Conservation (phyloP, 2,888 invertebrate species). For the Brachyopa scutellaris region DNA sequence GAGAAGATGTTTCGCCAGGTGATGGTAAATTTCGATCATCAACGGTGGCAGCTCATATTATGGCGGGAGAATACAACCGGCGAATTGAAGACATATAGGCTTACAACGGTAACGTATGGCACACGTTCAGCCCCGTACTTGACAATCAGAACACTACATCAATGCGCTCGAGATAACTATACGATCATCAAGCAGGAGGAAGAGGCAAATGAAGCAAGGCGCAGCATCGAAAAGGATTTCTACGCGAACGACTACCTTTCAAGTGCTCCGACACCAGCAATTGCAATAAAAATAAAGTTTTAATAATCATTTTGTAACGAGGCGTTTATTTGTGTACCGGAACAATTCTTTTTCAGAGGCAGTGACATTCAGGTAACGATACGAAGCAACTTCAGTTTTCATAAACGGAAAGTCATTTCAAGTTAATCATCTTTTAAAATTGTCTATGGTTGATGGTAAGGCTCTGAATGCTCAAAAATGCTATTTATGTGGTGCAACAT, state of each 20-base stretch:
- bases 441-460: no score
- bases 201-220: conserved; percentile 23
- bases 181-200: background rate
- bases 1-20: conserved; percentile 38
- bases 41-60: conserved; percentile 19
- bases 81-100: conserved; percentile 1
- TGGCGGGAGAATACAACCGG: conserved; percentile 23
- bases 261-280: conserved; percentile 27
- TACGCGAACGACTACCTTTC: conserved; percentile 33
- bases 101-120: conserved; percentile 43
- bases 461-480: no score
- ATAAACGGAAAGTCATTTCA: no score
- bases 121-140: conserved; percentile 26
- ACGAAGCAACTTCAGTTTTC: no score
- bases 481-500: no score
- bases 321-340: no score
- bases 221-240: conserved; percentile 28
- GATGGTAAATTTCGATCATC: conserved; percentile 5
- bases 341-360: no score
- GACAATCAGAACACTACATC: conserved; percentile 16
- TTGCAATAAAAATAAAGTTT: no score
- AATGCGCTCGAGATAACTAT: conserved; percentile 22
- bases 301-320: no score
- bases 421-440: no score
- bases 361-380: no score